Evolutionary conservation across 2,888 invertebrate genomes (phyloP), one percentile per base, ranked within the genome.

Genomic region (Oxytorus armatus): DNA sequence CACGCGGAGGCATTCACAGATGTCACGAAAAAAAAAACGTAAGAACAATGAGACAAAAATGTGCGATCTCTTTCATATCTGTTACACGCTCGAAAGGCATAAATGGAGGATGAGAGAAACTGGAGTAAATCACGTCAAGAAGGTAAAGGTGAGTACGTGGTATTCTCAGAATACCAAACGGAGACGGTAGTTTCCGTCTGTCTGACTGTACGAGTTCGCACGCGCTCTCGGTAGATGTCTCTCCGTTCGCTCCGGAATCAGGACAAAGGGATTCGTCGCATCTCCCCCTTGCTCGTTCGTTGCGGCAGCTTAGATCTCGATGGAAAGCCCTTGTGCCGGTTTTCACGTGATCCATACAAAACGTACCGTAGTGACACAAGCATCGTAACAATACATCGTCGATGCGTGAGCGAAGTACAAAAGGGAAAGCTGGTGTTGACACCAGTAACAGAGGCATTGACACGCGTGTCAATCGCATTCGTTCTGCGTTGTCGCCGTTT

Each of bases 391-490:
- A 51, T 42, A 59, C 18, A 39, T 21, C 49, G 49, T 21, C 21
- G 8, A 29, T 44, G 63, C 51, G 55, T 39, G 29, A 47, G 42
- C 49, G 36, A 39, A 53, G 63, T 63, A 39, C n/a, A 10, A n/a
- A 42, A n/a, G n/a, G n/a, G n/a, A n/a, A n/a, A n/a, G n/a, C n/a
- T n/a, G n/a, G n/a, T n/a, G n/a, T n/a, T n/a, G n/a, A n/a, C n/a
- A n/a, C n/a, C 11, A 39, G 18, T 18, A 53, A 77, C 79, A 57
- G 49, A n/a, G 69, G 73, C 78, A 78, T 80, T 83, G 82, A 84
- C 82, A 84, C 78, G 80, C 81, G 77, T 84, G 81, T 83, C 84
- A 83, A 84, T 75, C 82, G 81, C 74, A 82, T 84, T 79, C 76
- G 77, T 81, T 79, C 63, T 57, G 57, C 42, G 11, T 65, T 55